Conservation (phyloP, 1,140 invertebrate species). For the Physella acuta region DNA sequence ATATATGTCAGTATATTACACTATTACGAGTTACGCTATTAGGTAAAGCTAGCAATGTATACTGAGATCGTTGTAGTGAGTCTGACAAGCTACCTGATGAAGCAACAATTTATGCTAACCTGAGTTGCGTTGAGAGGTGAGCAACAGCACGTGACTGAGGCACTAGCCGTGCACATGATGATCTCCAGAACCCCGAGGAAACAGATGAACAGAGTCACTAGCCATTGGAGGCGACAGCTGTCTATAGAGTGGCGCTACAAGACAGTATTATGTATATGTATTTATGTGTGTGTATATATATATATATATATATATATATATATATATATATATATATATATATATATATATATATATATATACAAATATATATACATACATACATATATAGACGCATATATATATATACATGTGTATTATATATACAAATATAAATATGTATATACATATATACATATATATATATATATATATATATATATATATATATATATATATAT, state of each 20-base stretch:
- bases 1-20: no score
- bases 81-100: no score
- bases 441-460: background rate
- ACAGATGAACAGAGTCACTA: background rate
- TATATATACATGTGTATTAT: no score
- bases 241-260: background rate
- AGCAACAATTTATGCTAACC: no score
- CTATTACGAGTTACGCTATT: no score
- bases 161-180: constrained; percentile 6
- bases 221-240: background rate
- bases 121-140: background rate
- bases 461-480: background rate
- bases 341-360: no score
- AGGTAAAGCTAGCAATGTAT: no score
- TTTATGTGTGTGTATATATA: background rate
- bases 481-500: background rate
- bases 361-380: no score
- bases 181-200: background rate
- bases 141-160: constrained; percentile 12
- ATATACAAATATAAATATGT: no score
- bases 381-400: background rate
- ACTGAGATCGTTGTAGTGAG: no score
- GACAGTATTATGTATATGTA: background rate
- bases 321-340: background rate
- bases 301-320: background rate